Conservation (phyloP, 1,140 invertebrate genomes). For the Penaeus indicus region DNA sequence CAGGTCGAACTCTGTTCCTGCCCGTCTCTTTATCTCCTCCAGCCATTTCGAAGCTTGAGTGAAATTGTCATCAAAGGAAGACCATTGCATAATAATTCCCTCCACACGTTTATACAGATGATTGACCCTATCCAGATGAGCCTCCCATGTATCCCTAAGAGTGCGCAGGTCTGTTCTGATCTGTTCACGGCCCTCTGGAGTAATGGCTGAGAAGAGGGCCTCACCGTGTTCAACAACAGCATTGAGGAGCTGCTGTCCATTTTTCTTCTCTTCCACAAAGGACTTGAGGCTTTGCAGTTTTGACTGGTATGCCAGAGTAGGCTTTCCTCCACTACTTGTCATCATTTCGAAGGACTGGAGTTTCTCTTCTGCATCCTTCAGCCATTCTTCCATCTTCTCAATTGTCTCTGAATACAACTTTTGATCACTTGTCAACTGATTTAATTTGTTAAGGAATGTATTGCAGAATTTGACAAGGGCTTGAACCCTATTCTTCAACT, state of each 20-base stretch:
- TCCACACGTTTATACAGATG: constrained; percentile 88
- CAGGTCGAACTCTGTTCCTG: constrained; percentile 77
- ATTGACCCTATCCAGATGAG: constrained; percentile 86
- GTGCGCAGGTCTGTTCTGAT: constrained; percentile 85
- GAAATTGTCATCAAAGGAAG: constrained; percentile 91
- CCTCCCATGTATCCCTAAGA: constrained; percentile 86
- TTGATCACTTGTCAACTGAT: constrained; percentile 78
- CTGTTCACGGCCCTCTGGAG: constrained; percentile 85
- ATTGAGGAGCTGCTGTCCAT: constrained; percentile 83
- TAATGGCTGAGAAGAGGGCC: constrained; percentile 87
- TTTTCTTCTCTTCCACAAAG: constrained; percentile 81
- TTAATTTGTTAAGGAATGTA: constrained; percentile 78
- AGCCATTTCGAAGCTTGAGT: constrained; percentile 85
- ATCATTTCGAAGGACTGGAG: constrained; percentile 79
- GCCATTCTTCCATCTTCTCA: constrained; percentile 83
- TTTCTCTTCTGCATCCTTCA: constrained; percentile 80
- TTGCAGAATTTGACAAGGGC: constrained; percentile 80
- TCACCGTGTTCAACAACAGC: constrained; percentile 88
- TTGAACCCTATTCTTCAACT: constrained; percentile 83
- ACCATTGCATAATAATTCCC: constrained; percentile 86
- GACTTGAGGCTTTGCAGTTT: constrained; percentile 82
- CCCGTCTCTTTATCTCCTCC: constrained; percentile 79
- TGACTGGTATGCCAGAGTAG: constrained; percentile 75
- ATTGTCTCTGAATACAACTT: constrained; percentile 78
- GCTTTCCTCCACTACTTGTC: constrained; percentile 77